Evolutionary conservation across 2,888 invertebrate genomes (phyloP), one percentile per base, ranked within the genome.

Genomic region (Junonia oenone): DNA sequence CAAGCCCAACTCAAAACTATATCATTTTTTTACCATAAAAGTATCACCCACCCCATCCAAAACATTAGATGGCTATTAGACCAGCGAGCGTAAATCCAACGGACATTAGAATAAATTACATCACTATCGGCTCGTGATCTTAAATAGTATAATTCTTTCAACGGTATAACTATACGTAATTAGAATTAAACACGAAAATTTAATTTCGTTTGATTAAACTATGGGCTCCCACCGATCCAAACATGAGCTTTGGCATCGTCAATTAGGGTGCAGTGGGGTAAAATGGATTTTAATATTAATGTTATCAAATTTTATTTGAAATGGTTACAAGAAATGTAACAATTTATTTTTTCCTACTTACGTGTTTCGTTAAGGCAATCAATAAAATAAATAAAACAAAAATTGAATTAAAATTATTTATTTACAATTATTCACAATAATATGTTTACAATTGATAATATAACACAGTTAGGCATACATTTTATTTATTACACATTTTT

Each of bases 191-290:
- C 67, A 69, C 63, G 67, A 68, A 68, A 71, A 66, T 56, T 63
- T 67, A 70, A 70, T 75, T 68, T 66, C 56, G 64, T 67, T 66
- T 69, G 72, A 76, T 74, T 68, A 55, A 48, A 55, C 52, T 64
- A 63, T 75, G 38, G 38, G 75, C 78, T 78, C 72, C 71, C 64
- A 69, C 70, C 73, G 71, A 76, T 80, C 75, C 68, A 78, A 78
- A 73, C 76, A 75, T 69, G 70, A 71, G 71, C 64, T 22, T 69
- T 68, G 68, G 61, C 63, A 66, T 69, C 72, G 73, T 82, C 79
- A 76, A 79, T 79, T 79, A 81, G 61, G 55, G 64, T 56, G 35
- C 29, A 15, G 6, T 38, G 51, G 62, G 64, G 55, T 5, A 11
- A 51, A 50, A 43, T 53, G 50, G 55, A 15, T n/a, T n/a, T n/a